phyloP scores from a whole-genome alignment of 2,113 vertebrate genomes.

The Potamarius usumacintae region DNA sequence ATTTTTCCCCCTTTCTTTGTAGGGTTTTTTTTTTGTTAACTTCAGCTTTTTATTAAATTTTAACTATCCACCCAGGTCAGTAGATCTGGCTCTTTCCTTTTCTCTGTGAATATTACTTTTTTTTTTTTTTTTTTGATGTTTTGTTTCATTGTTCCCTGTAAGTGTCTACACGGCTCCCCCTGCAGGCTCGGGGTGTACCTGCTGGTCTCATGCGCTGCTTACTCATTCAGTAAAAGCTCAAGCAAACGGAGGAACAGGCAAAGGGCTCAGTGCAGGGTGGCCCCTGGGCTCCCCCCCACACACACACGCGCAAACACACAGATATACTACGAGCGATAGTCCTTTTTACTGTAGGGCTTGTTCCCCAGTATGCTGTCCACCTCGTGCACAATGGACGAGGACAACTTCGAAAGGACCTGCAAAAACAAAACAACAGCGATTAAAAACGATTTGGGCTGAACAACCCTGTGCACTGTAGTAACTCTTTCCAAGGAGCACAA shows the following conservation, averaged over 20 bases:
- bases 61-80: slow-evolving; percentile 48
- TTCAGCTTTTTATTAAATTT: slow-evolving; percentile 65
- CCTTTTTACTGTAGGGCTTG: slow-evolving; percentile 99
- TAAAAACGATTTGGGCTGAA: not conserved
- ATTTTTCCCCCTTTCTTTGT: slow-evolving; percentile 61
- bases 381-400: slow-evolving; percentile 94
- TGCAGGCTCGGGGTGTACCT: slow-evolving; percentile 64
- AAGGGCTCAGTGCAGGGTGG: slow-evolving; percentile 64
- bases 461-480: not conserved
- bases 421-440: not conserved
- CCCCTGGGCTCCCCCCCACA: slow-evolving; percentile 51
- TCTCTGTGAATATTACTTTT: slow-evolving; percentile 9
- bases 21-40: slow-evolving; percentile 54
- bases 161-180: slow-evolving; percentile 72
- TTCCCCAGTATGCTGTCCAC: slow-evolving; percentile 99
- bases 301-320: not conserved
- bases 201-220: slow-evolving; percentile 75
- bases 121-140: not conserved
- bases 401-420: slow-evolving; percentile 97
- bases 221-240: slow-evolving; percentile 83
- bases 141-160: slow-evolving; percentile 52
- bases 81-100: slow-evolving; percentile 44
- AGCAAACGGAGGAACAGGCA: slow-evolving; percentile 85
- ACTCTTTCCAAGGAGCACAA: not conserved
- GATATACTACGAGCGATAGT: slow-evolving; percentile 89